Evolutionary conservation across 1,140 invertebrate genomes (phyloP).

Genomic region (Palaemon carinicauda): DNA sequence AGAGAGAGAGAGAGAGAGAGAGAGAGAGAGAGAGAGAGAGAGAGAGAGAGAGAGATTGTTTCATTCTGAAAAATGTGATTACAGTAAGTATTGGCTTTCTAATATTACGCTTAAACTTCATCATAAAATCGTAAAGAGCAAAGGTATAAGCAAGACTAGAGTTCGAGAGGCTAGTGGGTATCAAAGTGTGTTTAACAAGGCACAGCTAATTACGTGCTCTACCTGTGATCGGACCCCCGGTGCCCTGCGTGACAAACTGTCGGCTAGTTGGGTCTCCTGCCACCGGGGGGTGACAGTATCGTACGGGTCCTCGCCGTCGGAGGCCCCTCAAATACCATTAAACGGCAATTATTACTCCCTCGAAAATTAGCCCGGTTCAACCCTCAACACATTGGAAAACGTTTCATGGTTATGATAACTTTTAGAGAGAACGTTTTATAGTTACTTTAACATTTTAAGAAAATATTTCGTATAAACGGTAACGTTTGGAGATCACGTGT

Average conservation of each 20-base stretch:
- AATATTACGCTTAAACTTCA: background rate
- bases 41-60: too few species aligned
- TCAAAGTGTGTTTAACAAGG: conserved; percentile 39
- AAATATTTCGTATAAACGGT: too few species aligned
- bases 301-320: conserved; percentile 6
- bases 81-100: background rate
- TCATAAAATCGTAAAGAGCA: too few species aligned
- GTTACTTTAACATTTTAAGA: too few species aligned
- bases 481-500: background rate
- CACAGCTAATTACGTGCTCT: conserved; percentile 44
- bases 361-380: background rate
- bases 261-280: conserved; percentile 15
- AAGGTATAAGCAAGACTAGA: too few species aligned
- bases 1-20: too few species aligned
- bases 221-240: conserved; percentile 27
- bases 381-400: background rate
- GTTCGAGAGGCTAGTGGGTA: too few species aligned
- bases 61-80: too few species aligned
- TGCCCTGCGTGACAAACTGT: conserved; percentile 33
- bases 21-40: too few species aligned
- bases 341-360: conserved; percentile 22
- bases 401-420: too few species aligned
- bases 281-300: conserved; percentile 40
- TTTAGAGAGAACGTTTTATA: too few species aligned
- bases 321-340: conserved; percentile 22